Evolutionary conservation across 2,797 vertebrate species (phyloP), one percentile per base, ranked within the genome.

Genomic region (Ptychadena robeensis): DNA sequence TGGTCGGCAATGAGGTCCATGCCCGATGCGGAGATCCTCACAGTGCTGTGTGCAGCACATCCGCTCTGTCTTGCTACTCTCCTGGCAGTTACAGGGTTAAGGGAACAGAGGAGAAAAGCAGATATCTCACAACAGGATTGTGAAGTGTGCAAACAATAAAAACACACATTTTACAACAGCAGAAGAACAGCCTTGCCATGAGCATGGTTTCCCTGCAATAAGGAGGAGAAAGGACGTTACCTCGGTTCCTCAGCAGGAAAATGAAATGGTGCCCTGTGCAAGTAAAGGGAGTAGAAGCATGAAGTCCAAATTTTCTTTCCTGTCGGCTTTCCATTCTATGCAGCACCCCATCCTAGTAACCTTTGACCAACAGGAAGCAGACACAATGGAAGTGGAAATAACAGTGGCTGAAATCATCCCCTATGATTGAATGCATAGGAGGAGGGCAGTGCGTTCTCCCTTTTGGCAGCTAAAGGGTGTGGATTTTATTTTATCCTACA

Each of bases 341-440:
- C 91, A 95, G 94, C 94, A 95, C 95, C 94, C 95, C 93, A 94
- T 94, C 95, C 95, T 94, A 93, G 90, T 94, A 94, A 96, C 95
- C 95, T 95, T 93, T 96, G 96, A 96, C 95, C 96, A 92, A 92
- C 94, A 98, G 96, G 96, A 98, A 97, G 93, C 92, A 96, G 94
- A 96, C 95, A 97, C 96, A 97, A 96, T 95, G 92, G 83, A 94
- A 94, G 93, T 96, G 94, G 96, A 97, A 97, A 97, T 96, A 97
- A 96, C 93, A 94, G 92, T 53, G 86, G 89, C 90, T 88, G 85
- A 87, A 89, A 87, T 87, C 37, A 86, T 87, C 86, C 75, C 4
- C 0, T 72, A 85, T 77, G 82, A 90, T 86, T 89, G 90, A 89
- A 88, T 87, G 82, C 35, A 11, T 83, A 80, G 87, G 87, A 85